Percentiles rank a stretch among this genome's conserved stretches.
Conservation (phyloP, 2,797 vertebrate species). For the Sebastes iracundus region DNA sequence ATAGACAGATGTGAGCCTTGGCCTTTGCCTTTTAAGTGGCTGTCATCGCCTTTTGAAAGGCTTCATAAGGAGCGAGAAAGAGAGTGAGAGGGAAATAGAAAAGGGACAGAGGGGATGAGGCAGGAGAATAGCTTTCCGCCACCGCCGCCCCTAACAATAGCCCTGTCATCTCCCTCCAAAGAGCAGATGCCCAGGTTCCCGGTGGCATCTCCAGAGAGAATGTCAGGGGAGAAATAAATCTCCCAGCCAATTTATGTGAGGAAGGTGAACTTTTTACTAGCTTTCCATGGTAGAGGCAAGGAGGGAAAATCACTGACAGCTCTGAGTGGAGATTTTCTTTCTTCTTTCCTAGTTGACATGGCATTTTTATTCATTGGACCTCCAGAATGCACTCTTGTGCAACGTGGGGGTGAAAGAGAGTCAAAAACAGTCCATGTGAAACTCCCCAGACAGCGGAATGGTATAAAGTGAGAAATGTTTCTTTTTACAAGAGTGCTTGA, state of each 20-base stretch:
- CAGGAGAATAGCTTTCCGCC: slow-evolving; percentile 61
- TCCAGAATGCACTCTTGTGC: slow-evolving; percentile 71
- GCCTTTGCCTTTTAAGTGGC: slow-evolving; percentile 70
- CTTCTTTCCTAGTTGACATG: slow-evolving; percentile 69
- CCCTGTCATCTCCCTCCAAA: slow-evolving; percentile 75
- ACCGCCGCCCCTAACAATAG: slow-evolving; percentile 75
- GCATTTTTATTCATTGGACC: slow-evolving; percentile 82
- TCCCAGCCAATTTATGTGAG: slow-evolving; percentile 82
- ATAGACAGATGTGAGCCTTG: slow-evolving; percentile 55
- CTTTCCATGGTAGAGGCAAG: slow-evolving; percentile 63
- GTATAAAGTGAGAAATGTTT: slow-evolving; percentile 45
- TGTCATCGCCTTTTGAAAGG: slow-evolving; percentile 67
- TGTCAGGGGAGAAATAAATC: slow-evolving; percentile 81
- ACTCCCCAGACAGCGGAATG: slow-evolving; percentile 45
- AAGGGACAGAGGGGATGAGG: slow-evolving; percentile 50
- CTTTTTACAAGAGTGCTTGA: slow-evolving; percentile 13
- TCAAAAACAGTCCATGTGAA: slow-evolving; percentile 72
- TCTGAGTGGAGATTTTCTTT: slow-evolving; percentile 75
- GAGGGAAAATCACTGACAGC: slow-evolving; percentile 73
- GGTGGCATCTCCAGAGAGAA: slow-evolving; percentile 80
- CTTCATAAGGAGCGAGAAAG: slow-evolving; percentile 46
- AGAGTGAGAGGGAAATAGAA: slow-evolving; percentile 21
- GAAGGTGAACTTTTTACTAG: slow-evolving; percentile 79
- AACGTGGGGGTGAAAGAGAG: slow-evolving; percentile 66
- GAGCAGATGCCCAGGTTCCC: slow-evolving; percentile 71